phyloP scores from a whole-genome alignment of 2,113 vertebrate genomes.

The Petaurus breviceps region DNA sequence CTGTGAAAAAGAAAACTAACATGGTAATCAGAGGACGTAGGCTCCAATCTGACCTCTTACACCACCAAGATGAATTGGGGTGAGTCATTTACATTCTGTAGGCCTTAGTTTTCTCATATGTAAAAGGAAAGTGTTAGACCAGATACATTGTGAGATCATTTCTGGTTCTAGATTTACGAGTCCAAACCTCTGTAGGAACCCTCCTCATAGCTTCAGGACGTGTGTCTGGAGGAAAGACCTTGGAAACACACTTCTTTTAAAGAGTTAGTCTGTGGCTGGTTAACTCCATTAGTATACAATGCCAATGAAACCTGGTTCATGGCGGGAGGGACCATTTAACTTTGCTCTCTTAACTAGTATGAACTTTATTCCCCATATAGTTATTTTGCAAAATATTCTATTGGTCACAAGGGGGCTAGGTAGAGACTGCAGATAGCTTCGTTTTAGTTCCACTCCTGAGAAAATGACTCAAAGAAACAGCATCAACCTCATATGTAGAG shows the following conservation, averaged over 20 bases:
- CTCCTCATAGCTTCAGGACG: neutral
- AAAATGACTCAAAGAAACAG: slow-evolving; percentile 58
- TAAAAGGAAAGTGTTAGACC: neutral
- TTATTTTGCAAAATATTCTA: neutral
- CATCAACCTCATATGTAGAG: slow-evolving; percentile 22
- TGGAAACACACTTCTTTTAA: neutral
- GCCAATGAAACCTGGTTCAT: neutral
- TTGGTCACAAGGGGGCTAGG: neutral
- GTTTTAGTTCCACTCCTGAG: neutral
- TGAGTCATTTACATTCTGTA: neutral
- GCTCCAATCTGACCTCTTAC: neutral
- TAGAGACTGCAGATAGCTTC: neutral
- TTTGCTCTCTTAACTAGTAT: neutral
- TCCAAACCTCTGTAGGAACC: neutral
- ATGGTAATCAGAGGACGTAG: neutral
- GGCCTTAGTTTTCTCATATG: neutral
- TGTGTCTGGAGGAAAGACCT: neutral
- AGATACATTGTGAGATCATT: neutral
- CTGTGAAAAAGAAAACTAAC: neutral
- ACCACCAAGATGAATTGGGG: neutral
- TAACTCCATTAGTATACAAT: neutral
- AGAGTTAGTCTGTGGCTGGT: neutral
- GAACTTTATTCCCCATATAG: neutral
- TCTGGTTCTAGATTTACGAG: neutral
- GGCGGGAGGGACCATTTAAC: neutral